A percentile compares a stretch with the other conserved stretches of the same genome.
These are phyloP conservation scores for Naja naja DNA, from an alignment of 2,113 vertebrate species.

Conservation along the genomic window DNA sequence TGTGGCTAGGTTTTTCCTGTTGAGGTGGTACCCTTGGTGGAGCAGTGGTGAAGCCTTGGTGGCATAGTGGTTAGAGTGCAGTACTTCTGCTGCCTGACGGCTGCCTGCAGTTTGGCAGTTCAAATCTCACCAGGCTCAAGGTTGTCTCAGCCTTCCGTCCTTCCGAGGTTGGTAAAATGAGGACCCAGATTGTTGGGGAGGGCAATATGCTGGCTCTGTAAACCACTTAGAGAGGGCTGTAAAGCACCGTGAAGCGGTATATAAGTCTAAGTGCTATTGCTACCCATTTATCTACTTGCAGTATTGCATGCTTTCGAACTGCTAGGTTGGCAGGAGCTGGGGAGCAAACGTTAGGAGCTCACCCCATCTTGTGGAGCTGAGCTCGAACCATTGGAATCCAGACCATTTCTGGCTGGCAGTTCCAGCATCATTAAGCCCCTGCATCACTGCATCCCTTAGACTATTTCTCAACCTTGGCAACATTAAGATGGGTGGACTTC, in stretches of 20 bases:
- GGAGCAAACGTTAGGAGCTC: not conserved
- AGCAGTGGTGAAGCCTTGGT: too few species aligned
- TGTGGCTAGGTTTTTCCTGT: not conserved
- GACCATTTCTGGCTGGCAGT: not conserved
- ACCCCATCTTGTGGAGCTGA: not conserved
- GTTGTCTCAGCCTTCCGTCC: too few species aligned
- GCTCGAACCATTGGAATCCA: not conserved
- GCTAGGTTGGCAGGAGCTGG: not conserved
- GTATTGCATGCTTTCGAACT: not conserved
- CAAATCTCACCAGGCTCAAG: too few species aligned
- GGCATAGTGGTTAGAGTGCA: too few species aligned
- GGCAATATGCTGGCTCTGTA: too few species aligned
- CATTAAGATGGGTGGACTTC: not conserved
- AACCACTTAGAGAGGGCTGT: too few species aligned
- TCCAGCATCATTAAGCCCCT: not conserved
- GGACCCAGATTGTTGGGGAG: too few species aligned
- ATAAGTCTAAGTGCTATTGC: too few species aligned
- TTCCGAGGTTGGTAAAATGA: too few species aligned
- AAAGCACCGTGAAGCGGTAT: too few species aligned
- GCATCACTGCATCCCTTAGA: not conserved
- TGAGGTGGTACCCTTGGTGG: not conserved
- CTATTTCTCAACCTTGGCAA: not conserved
- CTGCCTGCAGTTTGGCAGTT: too few species aligned
- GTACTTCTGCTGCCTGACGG: too few species aligned
- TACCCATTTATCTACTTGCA: not conserved